A percentile compares a stretch with the other conserved stretches of the same genome.
Conservation (phyloP, 2,888 invertebrate species). For the Pantelozetes paolii region DNA sequence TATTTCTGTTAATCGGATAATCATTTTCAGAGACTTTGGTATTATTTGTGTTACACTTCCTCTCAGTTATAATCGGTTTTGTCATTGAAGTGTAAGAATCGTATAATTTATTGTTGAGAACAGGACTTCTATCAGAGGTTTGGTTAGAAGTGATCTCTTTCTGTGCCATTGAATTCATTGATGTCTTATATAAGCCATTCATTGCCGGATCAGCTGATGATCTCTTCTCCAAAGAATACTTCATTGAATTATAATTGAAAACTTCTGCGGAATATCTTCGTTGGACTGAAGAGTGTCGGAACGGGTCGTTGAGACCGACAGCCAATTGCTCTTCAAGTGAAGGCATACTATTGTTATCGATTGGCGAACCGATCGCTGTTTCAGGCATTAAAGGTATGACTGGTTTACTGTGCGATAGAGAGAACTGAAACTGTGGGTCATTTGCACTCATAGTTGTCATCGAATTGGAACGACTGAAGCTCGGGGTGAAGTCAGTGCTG, state of each 20-base stretch:
- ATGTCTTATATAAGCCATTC: neutral
- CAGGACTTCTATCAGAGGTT: neutral
- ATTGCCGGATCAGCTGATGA: neutral
- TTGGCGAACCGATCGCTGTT: conserved; percentile 41
- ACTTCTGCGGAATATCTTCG: conserved; percentile 22
- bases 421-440: conserved; percentile 43
- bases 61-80: neutral
- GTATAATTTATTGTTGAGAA: neutral
- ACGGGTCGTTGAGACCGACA: neutral
- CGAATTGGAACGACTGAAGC: conserved; percentile 9
- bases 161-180: neutral
- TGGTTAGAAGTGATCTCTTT: neutral
- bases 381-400: conserved; percentile 46
- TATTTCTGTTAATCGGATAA: neutral
- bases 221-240: conserved; percentile 27
- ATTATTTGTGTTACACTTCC: neutral
- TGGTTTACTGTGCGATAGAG: conserved; percentile 50
- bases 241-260: conserved; percentile 9
- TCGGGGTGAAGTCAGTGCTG: conserved; percentile 8
- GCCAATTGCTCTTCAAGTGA: conserved; percentile 26
- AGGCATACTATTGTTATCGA: conserved; percentile 19
- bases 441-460: conserved; percentile 16
- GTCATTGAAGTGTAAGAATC: neutral
- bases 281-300: conserved; percentile 13
- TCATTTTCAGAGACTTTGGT: neutral